Evolutionary conservation across 2,888 invertebrate species (phyloP).

Genomic region (Drosophila falleni): DNA sequence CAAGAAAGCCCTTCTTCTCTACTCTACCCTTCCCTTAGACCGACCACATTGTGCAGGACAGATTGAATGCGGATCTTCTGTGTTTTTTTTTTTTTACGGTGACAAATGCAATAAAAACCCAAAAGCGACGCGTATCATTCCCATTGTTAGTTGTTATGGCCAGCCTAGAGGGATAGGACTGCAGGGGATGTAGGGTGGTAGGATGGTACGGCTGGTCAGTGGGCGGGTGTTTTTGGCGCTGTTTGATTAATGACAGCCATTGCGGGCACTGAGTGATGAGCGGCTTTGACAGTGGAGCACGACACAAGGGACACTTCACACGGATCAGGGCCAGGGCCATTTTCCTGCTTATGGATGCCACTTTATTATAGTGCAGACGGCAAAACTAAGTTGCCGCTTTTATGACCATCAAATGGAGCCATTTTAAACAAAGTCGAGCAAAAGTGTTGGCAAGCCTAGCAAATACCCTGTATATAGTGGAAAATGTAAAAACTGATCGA

Average conservation of each 20-base stretch:
- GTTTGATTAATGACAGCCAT: constrained; percentile 76
- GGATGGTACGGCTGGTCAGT: constrained; percentile 1
- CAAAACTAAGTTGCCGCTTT: constrained; percentile 51
- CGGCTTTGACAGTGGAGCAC: constrained; percentile 54
- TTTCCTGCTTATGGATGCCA: constrained; percentile 52
- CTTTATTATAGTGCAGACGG: constrained; percentile 56
- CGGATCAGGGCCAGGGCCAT: constrained; percentile 28
- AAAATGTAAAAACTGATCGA: not conserved
- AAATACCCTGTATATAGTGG: constrained; percentile 6
- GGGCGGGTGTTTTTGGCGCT: constrained; percentile 62
- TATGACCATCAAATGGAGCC: constrained; percentile 37
- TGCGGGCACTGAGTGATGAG: constrained; percentile 68
- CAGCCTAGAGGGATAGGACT: not conserved
- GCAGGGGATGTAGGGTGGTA: not conserved
- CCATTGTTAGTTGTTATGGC: constrained; percentile 40
- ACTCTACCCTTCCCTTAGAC: not conserved
- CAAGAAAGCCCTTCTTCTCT: constrained; percentile 24
- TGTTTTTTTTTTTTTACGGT: constrained; percentile 35
- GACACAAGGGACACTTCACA: constrained; percentile 17
- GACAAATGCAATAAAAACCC: constrained; percentile 76
- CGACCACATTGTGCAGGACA: not conserved
- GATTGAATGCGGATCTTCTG: constrained; percentile 39
- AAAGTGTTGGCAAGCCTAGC: not conserved
- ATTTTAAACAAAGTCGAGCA: constrained; percentile 39
- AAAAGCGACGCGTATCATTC: constrained; percentile 58